These are phyloP conservation scores for Sciurus carolinensis DNA, from an alignment of 2,797 vertebrate species.

Conservation along the genomic window DNA sequence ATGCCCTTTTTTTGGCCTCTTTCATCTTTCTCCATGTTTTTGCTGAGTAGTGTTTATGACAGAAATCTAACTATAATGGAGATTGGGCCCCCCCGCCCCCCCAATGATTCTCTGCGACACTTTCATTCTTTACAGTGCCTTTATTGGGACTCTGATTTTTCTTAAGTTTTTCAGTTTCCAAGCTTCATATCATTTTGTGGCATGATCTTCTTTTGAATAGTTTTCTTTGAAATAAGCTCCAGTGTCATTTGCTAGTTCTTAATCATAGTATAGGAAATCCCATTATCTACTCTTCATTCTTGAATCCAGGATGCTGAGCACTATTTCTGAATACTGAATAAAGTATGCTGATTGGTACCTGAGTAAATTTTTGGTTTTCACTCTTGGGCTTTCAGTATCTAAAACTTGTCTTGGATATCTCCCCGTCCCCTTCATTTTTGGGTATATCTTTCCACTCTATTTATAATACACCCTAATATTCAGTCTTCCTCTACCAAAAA, in stretches of 20 bases:
- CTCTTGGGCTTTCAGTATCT: not conserved
- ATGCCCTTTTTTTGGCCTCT: not conserved
- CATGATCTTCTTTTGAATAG: not conserved
- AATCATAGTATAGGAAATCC: not conserved
- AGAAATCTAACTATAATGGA: not conserved
- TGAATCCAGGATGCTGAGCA: not conserved
- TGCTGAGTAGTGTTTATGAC: not conserved
- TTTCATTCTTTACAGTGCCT: not conserved
- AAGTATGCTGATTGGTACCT: not conserved
- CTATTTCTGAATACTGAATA: constrained; percentile 20
- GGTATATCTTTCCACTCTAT: not conserved
- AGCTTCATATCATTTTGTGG: constrained; percentile 36
- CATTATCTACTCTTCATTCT: not conserved
- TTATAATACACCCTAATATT: not conserved
- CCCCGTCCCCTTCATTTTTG: no score
- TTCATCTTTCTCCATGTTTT: not conserved
- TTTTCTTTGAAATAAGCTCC: constrained; percentile 36
- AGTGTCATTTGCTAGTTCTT: not conserved
- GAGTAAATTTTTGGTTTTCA: constrained; percentile 19
- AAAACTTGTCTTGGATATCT: not conserved
- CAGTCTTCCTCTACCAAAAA: not conserved
- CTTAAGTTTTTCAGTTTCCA: not conserved
- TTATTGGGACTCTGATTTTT: constrained; percentile 28
- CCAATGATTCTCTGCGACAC: not conserved
- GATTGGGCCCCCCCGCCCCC: not conserved